Evolutionary conservation across 2,797 vertebrate genomes (phyloP).

Genomic region (Octomys mimax): DNA sequence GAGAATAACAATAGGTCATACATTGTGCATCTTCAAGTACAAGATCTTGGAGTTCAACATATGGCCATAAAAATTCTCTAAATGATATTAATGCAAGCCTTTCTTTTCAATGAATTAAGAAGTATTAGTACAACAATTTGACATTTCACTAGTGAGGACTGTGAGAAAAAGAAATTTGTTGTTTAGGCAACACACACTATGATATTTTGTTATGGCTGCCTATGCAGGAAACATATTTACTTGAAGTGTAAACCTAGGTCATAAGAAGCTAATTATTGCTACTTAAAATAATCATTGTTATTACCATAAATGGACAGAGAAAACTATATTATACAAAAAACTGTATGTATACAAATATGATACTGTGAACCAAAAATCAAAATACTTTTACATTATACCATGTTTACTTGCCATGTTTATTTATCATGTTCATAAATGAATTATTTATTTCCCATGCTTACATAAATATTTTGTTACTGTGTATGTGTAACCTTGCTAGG

Average conservation of each 20-base stretch:
- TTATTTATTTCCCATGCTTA: background rate
- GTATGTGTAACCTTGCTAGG: background rate
- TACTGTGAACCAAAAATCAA: background rate
- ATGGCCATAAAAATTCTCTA: background rate
- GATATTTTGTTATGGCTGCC: background rate
- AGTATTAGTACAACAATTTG: background rate
- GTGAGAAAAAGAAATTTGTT: background rate
- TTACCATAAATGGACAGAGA: background rate
- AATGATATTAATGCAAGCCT: background rate
- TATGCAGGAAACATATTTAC: background rate
- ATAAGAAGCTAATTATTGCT: background rate
- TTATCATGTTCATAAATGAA: background rate
- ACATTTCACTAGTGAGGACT: background rate
- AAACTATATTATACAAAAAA: background rate
- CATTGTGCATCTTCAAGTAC: background rate
- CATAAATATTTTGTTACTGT: background rate
- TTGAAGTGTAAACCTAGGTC: background rate
- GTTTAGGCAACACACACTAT: background rate
- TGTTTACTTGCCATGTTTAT: background rate
- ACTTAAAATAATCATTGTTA: background rate
- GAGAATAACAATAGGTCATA: background rate
- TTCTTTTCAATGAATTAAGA: background rate
- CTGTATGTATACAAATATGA: background rate
- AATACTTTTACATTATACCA: background rate
- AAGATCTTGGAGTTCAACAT: too few species aligned